These are phyloP conservation scores for Sebastes schlegelii DNA, from an alignment of 2,113 vertebrate genomes.

Conservation along the genomic window DNA sequence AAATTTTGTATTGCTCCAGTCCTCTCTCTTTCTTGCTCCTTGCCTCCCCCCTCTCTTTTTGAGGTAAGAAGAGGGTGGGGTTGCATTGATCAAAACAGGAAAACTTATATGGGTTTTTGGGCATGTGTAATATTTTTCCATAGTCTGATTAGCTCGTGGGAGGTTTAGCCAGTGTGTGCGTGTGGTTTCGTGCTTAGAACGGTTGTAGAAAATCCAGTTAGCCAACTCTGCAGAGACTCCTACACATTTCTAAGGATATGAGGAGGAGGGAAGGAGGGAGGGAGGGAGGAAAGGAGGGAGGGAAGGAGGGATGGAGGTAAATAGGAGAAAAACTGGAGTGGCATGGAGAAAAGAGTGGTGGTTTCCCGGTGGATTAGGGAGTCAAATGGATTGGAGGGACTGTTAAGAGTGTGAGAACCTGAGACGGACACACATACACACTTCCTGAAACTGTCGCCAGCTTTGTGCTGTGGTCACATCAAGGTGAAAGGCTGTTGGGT, in stretches of 20 bases:
- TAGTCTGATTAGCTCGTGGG: constrained; percentile 15
- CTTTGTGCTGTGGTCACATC: constrained; percentile 69
- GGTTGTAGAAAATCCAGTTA: constrained; percentile 73
- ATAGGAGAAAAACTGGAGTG: constrained; percentile 44
- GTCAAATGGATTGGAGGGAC: constrained; percentile 77
- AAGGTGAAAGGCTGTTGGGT: constrained; percentile 69
- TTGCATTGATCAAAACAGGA: constrained; percentile 8
- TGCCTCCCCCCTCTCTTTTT: not conserved
- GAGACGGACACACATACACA: constrained; percentile 51
- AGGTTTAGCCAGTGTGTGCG: not conserved
- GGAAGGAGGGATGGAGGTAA: not conserved
- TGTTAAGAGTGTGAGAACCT: constrained; percentile 73
- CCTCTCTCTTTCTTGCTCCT: no score
- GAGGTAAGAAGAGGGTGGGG: not conserved
- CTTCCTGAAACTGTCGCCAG: constrained; percentile 70
- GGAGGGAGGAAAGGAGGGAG: not conserved
- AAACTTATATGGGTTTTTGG: not conserved
- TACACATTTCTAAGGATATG: constrained; percentile 47
- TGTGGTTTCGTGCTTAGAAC: constrained; percentile 4
- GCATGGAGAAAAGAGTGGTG: constrained; percentile 52
- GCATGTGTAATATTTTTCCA: constrained; percentile 11
- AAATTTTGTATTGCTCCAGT: constrained; percentile 6
- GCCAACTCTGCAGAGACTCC: constrained; percentile 62
- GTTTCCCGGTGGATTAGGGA: constrained; percentile 79
- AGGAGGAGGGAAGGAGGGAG: constrained; percentile 10